phyloP scores from a whole-genome alignment of 2,797 vertebrate species.

The Argentina silus region DNA sequence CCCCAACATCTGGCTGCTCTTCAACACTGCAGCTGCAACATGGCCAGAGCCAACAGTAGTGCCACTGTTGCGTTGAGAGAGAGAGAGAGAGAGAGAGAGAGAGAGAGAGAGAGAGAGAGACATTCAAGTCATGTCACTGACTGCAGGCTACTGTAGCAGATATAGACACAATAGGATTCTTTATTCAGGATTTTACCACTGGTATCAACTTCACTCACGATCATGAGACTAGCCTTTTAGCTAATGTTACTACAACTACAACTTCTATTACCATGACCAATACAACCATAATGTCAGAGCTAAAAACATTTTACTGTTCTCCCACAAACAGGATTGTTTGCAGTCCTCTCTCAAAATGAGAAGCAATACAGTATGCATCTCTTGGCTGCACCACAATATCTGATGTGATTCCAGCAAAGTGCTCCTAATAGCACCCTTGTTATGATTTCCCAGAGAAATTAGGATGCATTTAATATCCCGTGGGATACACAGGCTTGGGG shows the following conservation, averaged over 20 bases:
- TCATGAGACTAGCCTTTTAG: neutral
- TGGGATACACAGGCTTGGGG: conserved; percentile 74
- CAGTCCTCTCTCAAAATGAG: too few relatives aligned
- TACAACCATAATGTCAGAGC: too few relatives aligned
- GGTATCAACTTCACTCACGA: neutral
- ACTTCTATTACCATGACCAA: neutral
- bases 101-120: conserved; percentile 18
- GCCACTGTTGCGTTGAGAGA: conserved; percentile 56
- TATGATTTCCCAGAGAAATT: conserved; percentile 64
- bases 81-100: neutral
- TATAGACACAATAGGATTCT: neutral
- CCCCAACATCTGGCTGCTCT: conserved; percentile 84
- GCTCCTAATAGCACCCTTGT: conserved; percentile 59
- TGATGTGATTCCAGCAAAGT: conserved; percentile 62
- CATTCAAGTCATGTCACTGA: conserved; percentile 53
- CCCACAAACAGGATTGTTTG: too few relatives aligned
- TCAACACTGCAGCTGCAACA: conserved; percentile 72
- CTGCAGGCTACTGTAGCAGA: neutral
- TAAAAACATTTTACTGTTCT: too few relatives aligned
- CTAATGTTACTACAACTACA: neutral
- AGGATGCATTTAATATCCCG: conserved; percentile 72
- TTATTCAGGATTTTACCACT: neutral
- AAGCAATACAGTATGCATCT: conserved; percentile 21
- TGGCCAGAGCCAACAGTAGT: conserved; percentile 57
- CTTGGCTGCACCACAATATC: conserved; percentile 31